phyloP scores from a whole-genome alignment of 2,888 invertebrate genomes.

The Harpalus rufipes region DNA sequence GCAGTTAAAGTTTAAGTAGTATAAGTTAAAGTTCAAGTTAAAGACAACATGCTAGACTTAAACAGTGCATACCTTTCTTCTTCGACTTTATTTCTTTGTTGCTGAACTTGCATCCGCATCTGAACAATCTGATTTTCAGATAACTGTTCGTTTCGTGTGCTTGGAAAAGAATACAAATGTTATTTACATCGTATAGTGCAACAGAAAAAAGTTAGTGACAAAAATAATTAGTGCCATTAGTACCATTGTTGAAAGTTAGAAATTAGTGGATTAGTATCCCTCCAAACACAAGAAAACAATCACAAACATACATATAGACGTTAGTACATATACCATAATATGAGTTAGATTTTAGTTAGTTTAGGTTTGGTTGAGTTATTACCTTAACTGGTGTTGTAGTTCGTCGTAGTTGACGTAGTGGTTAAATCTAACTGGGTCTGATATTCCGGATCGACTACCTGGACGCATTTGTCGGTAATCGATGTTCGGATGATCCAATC shows the following conservation, averaged over 20 bases:
- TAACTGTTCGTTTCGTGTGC: slow-evolving; percentile 84
- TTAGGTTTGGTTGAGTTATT: slow-evolving; percentile 71
- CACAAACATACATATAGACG: neutral
- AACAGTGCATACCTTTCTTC: slow-evolving; percentile 85
- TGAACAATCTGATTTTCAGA: slow-evolving; percentile 90
- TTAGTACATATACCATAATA: neutral
- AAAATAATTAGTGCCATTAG: no score
- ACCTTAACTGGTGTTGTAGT: slow-evolving; percentile 91
- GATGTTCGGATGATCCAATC: slow-evolving; percentile 72
- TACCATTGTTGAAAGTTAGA: no score
- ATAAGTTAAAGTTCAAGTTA: neutral
- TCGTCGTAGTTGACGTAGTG: slow-evolving; percentile 93
- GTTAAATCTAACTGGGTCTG: slow-evolving; percentile 79
- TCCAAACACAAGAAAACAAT: neutral
- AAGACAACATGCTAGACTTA: slow-evolving; percentile 45
- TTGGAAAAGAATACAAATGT: slow-evolving; percentile 70
- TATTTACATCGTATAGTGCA: slow-evolving; percentile 60
- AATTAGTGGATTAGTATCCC: neutral
- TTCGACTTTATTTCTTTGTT: slow-evolving; percentile 88
- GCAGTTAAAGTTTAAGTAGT: neutral
- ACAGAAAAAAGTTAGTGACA: neutral
- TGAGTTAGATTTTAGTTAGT: no score
- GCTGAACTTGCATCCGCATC: slow-evolving; percentile 89
- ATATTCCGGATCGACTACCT: slow-evolving; percentile 79
- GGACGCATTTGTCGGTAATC: slow-evolving; percentile 78